Conservation (phyloP, 2,888 invertebrate species). For the Melieria picta region DNA sequence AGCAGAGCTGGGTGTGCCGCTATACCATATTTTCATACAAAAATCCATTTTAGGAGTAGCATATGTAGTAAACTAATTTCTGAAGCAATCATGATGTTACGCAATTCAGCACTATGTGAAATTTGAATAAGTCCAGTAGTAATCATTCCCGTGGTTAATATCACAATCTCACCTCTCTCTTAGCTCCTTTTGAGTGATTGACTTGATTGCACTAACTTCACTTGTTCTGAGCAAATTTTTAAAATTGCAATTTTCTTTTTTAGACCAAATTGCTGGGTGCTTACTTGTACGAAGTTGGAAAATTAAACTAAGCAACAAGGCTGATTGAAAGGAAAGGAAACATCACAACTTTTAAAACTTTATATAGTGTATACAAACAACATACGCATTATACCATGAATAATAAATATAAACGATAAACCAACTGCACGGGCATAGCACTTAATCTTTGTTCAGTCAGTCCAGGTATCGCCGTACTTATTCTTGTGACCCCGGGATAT, state of each 20-base stretch:
- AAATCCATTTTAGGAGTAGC: no score
- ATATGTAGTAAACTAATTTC: no score
- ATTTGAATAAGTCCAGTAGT: no score
- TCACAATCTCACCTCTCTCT: no score
- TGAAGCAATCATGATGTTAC: no score
- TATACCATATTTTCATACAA: no score
- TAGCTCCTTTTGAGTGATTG: no score
- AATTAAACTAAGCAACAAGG: conserved; percentile 44
- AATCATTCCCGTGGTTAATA: no score
- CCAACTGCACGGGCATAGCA: conserved; percentile 63
- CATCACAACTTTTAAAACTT: conserved; percentile 25
- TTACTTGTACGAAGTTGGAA: conserved; percentile 79
- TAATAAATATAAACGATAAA: conserved; percentile 22
- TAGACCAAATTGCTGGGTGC: conserved; percentile 93
- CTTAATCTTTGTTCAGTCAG: conserved; percentile 48
- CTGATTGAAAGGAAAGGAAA: not conserved
- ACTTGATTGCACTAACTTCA: no score
- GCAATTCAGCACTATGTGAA: no score
- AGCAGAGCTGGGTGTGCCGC: no score
- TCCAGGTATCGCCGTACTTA: conserved; percentile 65
- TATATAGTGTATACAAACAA: conserved; percentile 13
- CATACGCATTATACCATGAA: conserved; percentile 19
- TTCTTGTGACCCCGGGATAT: conserved; percentile 49
- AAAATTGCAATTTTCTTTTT: conserved; percentile 61
- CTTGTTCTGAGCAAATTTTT: not conserved